Base-by-base conservation (phyloP, 30 jellyfish, hydroid and myxozoan species). In the Mastigias papua region DNA sequence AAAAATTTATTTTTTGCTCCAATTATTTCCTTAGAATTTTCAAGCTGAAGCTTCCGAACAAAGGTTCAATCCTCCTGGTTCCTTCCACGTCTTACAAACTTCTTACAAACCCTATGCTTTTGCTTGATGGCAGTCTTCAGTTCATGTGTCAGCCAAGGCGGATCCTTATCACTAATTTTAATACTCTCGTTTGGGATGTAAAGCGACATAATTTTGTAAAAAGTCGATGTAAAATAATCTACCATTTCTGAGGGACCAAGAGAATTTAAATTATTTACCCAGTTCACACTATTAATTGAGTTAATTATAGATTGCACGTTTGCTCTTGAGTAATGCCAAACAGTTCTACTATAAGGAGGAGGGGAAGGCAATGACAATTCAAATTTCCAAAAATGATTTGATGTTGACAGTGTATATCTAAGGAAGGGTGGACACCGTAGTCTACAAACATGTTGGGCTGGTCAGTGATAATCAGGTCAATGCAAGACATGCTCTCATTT, bases 391-490 rank as follows among this genome's bases (percentile, higher is more conserved):
- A 78, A 16, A 76, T 4, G 19, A 72, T 72, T 72, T 76, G 87
- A 48, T 37, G 87, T 70, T 76, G 81, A 29, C 89, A 78, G 64
- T 78, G 89, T 78, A 23, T 51, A 78, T 78, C 89, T 33, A 51
- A 62, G 25, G 87, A 76, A 28, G 87, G 76, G 87, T 76, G 87
- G 76, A 76, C 75, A 28, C 75, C 76, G 26, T 42, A 42, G 54
- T 8, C 54, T 42, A 42, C 54, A 42, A 42, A 42, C 54, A 42
- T 42, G 54, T 42, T 42, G n/a, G n/a, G n/a, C n/a, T n/a, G n/a
- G n/a, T n/a, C n/a, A n/a, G n/a, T n/a, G n/a, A n/a, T n/a, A n/a
- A n/a, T n/a, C n/a, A 42, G 54, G 7, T 42, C 54, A 42, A 42
- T 8, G 54, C 54, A 42, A 15, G 80, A 78, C 64, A 25, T 22